Base-by-base conservation (phyloP, 2,797 vertebrate genomes). In the Sebastes kiyomatsui region DNA sequence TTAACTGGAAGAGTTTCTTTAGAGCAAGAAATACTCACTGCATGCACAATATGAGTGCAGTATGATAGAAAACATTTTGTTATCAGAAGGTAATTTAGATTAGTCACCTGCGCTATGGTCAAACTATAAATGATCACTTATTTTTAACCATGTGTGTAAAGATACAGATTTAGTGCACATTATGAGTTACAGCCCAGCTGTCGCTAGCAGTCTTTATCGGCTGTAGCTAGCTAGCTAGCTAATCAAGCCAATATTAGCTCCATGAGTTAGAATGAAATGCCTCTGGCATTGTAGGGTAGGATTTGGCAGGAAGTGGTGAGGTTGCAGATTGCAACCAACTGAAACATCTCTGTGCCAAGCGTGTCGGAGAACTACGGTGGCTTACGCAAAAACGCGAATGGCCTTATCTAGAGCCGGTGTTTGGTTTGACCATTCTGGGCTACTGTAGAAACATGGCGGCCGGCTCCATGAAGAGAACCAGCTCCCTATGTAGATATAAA, bases 391-490 rank as follows among this genome's bases (percentile, higher is more conserved):
- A 52, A 52, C 0, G 20, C 18, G 2, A 52, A 52, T 0, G 49
- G 49, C 20, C 9, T 9, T 52, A 52, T 52, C 49, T n/a, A 9
- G 49, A 52, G 1, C 0, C 0, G 0, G 0, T 52, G 49, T 52
- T 52, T 1, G 49, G 49, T 52, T 52, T 52, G 49, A 0, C 49
- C 20, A 0, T n/a, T n/a, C 49, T 9, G 20, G 49, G 49, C 49
- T 52, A 20, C 9, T 52, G 49, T 4, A 49, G 16, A 0, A 0
- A 1, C 49, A 52, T 2, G 20, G 42, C 16, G 16, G 16, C 18
- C 16, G 1, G 42, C 16, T 49, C 42, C 42, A 2, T 49, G 1
- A 49, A 20, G 42, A 49, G 42, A 0, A 42, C 14, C 14, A 0
- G 38, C 14, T 49, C 18, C 16, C 3, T 49, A 49, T 20, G 42